Evolutionary conservation across 2,113 vertebrate genomes (phyloP), one percentile per base, ranked within the genome.

Genomic region (Coptodon bakossiorum): DNA sequence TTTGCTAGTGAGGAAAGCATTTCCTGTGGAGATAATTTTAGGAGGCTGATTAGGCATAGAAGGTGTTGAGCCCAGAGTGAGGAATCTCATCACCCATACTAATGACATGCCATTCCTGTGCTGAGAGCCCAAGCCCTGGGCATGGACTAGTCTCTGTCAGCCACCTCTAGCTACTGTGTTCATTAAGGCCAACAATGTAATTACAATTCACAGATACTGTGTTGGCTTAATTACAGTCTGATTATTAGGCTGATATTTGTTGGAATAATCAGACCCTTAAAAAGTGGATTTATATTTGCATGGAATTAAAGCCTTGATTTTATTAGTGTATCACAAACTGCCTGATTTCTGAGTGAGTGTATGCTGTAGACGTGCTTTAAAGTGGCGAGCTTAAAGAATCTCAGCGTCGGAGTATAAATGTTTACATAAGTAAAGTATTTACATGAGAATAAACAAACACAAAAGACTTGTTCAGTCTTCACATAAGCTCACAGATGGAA

Each of bases 91-190:
- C 95, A 95, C 86, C 86, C 82, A 54, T 57, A 66, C 94, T 96
- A 96, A 96, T 96, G 95, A 96, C 94, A 90, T 94, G 92, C 94
- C 93, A 95, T 96, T 94, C 92, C 94, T 96, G 94, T 86, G 90
- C 93, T 91, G 92, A 91, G 93, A 94, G 94, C 89, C 87, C 82
- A 7, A 84, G 94, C 94, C 92, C 91, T 91, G 92, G 92, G 94
- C 94, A 90, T 87, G 92, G 94, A 94, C 93, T 89, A 89, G 93
- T 93, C 93, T 89, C 91, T 92, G 93, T 93, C 95, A 93, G 92
- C 86, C 91, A 94, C 91, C 92, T 94, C 95, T 86, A 92, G 88
- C 90, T 90, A 92, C 90, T 76, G 90, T 93, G 92, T 95, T 95
- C 92, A 96, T 95, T 94, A 95, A 90, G 92, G 88, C 93, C 94